Conservation (phyloP, 1,140 invertebrate species). For the Himalopsyche phryganea region DNA sequence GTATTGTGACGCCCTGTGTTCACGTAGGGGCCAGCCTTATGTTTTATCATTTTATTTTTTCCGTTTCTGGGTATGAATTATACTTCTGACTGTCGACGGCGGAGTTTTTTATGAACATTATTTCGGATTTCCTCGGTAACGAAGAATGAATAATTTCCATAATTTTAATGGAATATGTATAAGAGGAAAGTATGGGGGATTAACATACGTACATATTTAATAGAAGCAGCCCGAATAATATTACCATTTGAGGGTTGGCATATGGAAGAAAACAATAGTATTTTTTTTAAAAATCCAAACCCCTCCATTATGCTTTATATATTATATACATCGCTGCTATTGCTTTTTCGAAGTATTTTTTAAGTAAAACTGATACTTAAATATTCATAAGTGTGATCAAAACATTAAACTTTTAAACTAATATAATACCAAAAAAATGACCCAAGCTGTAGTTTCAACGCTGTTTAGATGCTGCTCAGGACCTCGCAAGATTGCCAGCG, state of each 20-base stretch:
- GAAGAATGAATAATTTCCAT: slow-evolving; percentile 30
- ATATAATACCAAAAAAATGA: no score
- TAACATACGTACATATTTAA: slow-evolving; percentile 24
- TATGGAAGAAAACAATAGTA: slow-evolving; percentile 4
- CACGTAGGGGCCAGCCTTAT: no score
- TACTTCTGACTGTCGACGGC: not conserved
- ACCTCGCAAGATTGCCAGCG: no score
- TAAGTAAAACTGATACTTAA: no score
- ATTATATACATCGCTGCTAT: no score
- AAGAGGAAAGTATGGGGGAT: slow-evolving; percentile 21
- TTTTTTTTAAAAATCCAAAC: slow-evolving; percentile 7
- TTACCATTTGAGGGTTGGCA: not conserved
- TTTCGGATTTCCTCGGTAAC: slow-evolving; percentile 22
- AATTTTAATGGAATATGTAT: slow-evolving; percentile 31
- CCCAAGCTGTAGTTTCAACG: no score
- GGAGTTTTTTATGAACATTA: slow-evolving; percentile 14
- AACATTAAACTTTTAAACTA: no score
- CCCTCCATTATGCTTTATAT: no score
- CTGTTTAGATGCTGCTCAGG: no score
- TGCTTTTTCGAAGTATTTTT: no score
- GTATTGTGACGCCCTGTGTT: no score
- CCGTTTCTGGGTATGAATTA: slow-evolving; percentile 4
- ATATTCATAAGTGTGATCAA: no score
- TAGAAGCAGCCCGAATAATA: not conserved
- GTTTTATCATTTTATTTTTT: slow-evolving; percentile 4